Percentiles rank a stretch among this genome's conserved stretches.
phyloP scores from a whole-genome alignment of 2,797 vertebrate species.

The Acipenser ruthenus region DNA sequence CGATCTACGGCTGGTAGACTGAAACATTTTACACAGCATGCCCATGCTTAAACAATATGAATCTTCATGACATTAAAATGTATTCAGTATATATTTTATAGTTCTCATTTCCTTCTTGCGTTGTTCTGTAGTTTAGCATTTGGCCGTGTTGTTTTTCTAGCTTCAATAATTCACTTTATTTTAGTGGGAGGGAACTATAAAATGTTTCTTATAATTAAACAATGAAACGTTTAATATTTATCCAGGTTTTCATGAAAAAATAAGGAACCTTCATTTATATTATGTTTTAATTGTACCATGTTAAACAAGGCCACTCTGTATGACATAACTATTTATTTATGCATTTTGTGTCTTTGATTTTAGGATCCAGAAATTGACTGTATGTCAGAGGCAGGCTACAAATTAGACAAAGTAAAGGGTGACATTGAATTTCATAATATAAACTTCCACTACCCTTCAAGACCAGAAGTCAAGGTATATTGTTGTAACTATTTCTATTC shows the following conservation, averaged over 20 bases:
- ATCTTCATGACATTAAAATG: too few species aligned
- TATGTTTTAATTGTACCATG: too few species aligned
- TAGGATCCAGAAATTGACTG: constrained; percentile 89
- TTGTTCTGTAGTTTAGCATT: too few species aligned
- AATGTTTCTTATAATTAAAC: not conserved
- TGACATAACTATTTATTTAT: not conserved
- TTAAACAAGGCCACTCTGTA: too few species aligned
- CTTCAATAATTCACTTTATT: too few species aligned
- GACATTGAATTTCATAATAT: constrained; percentile 95
- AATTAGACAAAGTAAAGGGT: constrained; percentile 82
- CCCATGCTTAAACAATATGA: too few species aligned
- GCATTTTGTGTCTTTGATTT: constrained; percentile 11
- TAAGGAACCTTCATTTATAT: too few species aligned
- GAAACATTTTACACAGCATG: too few species aligned
- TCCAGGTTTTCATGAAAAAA: not conserved
- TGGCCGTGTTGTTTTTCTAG: too few species aligned
- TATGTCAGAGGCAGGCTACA: constrained; percentile 89
- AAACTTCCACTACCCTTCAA: constrained; percentile 87
- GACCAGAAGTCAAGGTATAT: constrained; percentile 84
- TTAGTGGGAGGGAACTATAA: not conserved
- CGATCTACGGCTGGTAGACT: not conserved
- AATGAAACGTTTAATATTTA: not conserved
- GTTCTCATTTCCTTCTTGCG: too few species aligned
- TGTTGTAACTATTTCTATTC: not conserved
- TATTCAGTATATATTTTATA: too few species aligned